Evolutionary conservation across 2,113 vertebrate genomes (phyloP).

Genomic region (Sorex fumeus): DNA sequence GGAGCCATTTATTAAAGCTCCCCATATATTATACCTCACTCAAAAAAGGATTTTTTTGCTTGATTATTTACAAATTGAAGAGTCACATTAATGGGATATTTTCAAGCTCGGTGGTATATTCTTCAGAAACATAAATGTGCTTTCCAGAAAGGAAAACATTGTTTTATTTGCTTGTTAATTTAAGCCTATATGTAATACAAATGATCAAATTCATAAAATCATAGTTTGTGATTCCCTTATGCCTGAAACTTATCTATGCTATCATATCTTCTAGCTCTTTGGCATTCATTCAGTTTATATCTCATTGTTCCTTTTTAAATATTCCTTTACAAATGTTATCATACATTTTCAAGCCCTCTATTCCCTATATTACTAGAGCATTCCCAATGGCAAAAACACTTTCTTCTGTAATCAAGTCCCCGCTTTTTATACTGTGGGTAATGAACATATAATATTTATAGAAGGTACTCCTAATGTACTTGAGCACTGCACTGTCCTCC

Average conservation of each 20-base stretch:
- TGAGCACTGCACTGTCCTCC: too few relatives aligned
- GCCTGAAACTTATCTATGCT: background rate
- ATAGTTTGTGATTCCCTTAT: background rate
- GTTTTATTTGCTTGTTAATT: background rate
- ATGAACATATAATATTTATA: slow-evolving; percentile 35
- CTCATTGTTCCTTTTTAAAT: background rate
- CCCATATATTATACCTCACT: background rate
- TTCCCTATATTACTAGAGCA: slow-evolving; percentile 26
- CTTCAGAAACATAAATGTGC: background rate
- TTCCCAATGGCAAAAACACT: slow-evolving; percentile 55
- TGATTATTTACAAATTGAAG: background rate
- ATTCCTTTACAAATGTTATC: slow-evolving; percentile 47
- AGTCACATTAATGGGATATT: background rate
- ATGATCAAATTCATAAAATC: background rate
- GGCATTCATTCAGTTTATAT: background rate
- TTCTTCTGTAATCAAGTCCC: slow-evolving; percentile 52
- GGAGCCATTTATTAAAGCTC: slow-evolving; percentile 28
- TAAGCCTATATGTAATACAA: background rate
- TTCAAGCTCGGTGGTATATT: slow-evolving; percentile 14
- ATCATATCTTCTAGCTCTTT: slow-evolving; percentile 16
- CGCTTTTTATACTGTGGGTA: background rate
- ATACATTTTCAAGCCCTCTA: slow-evolving; percentile 30
- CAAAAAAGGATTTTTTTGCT: too few relatives aligned
- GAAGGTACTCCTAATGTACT: slow-evolving; percentile 54
- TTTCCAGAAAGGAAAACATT: background rate